Conservation (phyloP, 2,888 invertebrate species). For the Aethes cnicana region DNA sequence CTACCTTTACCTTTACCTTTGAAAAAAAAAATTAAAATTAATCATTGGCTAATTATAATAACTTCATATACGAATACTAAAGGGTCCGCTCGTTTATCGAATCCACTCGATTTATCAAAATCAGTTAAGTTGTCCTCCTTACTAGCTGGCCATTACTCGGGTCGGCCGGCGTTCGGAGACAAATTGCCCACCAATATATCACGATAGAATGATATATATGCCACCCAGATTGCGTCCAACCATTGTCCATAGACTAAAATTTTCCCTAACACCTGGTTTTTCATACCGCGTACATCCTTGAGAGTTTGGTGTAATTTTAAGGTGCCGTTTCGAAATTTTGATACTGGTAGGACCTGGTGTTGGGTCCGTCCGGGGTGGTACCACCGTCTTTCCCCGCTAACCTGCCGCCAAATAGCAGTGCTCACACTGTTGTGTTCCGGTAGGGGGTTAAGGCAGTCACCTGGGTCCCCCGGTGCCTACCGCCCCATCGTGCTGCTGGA, state of each 20-base stretch:
- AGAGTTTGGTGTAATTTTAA: too few species aligned
- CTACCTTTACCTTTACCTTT: too few species aligned
- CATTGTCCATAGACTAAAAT: conserved; percentile 1
- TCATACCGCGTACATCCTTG: background rate
- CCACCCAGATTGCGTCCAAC: conserved; percentile 12
- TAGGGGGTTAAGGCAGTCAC: too few species aligned
- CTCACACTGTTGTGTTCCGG: too few species aligned
- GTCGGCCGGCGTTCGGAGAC: conserved; percentile 21
- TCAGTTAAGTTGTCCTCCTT: conserved; percentile 35
- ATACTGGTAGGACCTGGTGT: too few species aligned
- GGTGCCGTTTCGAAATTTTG: too few species aligned
- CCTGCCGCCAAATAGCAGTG: too few species aligned
- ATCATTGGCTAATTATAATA: background rate
- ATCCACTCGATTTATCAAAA: conserved; percentile 32
- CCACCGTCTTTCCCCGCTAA: too few species aligned
- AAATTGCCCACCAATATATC: conserved; percentile 31
- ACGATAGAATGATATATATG: conserved; percentile 29
- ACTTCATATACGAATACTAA: background rate
- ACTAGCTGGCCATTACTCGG: conserved; percentile 26
- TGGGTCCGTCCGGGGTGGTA: too few species aligned
- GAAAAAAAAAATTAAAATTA: background rate
- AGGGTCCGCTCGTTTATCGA: conserved; percentile 18
- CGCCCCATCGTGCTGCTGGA: too few species aligned
- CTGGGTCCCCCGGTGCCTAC: too few species aligned
- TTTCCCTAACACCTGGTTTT: background rate